Conservation (phyloP, 1,140 invertebrate species). For the Panagrolaimus sp. region DNA sequence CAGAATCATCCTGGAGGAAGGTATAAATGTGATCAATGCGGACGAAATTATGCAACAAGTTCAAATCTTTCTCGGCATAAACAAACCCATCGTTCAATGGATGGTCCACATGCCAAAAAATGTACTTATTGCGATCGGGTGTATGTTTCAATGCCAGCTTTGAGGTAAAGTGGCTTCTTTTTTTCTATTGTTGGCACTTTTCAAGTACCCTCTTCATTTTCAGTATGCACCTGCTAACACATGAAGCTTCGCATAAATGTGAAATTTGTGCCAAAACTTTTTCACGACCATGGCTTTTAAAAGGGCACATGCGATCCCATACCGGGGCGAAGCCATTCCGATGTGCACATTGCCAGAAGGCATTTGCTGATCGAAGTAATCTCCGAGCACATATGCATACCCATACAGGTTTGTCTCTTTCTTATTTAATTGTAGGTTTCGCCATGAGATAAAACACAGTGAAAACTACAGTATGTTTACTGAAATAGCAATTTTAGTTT, state of each 20-base stretch:
- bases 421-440: neutral
- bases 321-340: conserved; percentile 97
- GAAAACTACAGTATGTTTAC: no score
- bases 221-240: conserved; percentile 92
- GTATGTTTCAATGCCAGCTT: conserved; percentile 92
- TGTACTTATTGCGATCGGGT: conserved; percentile 85
- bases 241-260: conserved; percentile 83
- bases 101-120: conserved; percentile 83
- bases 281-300: conserved; percentile 87
- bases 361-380: conserved; percentile 95
- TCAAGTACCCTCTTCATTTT: conserved; percentile 23
- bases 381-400: conserved; percentile 92
- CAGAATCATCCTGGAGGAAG: neutral
- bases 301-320: conserved; percentile 90
- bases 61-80: conserved; percentile 91
- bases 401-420: conserved; percentile 43
- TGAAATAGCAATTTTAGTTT: no score
- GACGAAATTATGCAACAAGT: conserved; percentile 75
- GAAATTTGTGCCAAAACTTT: conserved; percentile 88
- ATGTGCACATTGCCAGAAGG: conserved; percentile 95
- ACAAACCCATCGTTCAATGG: conserved; percentile 85
- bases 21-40: conserved; percentile 20
- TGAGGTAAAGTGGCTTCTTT: conserved; percentile 60
- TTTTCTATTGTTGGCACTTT: conserved; percentile 14
- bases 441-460: no score